Conservation (phyloP, 35 echinoderm and acorn worm species). For the Eucidaris tribuloides region DNA sequence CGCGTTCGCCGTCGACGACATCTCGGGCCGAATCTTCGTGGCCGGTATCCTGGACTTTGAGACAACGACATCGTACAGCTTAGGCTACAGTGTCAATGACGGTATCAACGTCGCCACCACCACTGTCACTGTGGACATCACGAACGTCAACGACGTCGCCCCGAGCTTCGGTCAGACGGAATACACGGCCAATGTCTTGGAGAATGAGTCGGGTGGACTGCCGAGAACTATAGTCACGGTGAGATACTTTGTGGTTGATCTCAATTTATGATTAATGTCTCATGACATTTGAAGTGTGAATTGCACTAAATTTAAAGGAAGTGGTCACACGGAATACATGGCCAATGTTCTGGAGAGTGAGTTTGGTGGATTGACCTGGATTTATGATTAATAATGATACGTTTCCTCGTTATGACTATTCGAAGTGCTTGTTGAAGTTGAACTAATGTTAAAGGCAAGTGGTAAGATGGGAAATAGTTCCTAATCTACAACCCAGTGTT, state of each 20-base stretch:
- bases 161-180: slow-evolving; percentile 46
- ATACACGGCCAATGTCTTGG: slow-evolving; percentile 41
- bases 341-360: no score
- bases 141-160: slow-evolving; percentile 76
- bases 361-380: neutral
- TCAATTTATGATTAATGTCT: no score
- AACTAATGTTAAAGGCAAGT: no score
- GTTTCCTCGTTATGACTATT: no score
- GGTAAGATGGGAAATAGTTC: no score
- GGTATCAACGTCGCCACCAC: slow-evolving; percentile 53
- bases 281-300: no score
- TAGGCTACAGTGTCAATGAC: slow-evolving; percentile 83
- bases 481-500: no score
- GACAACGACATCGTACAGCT: slow-evolving; percentile 21
- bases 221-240: slow-evolving; percentile 51
- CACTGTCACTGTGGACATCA: slow-evolving; percentile 42
- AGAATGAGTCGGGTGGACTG: slow-evolving; percentile 32
- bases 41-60: slow-evolving; percentile 82
- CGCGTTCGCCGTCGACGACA: slow-evolving; percentile 69
- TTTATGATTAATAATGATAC: no score
- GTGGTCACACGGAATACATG: no score
- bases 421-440: no score
- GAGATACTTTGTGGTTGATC: no score
- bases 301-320: no score
- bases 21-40: slow-evolving; percentile 53